Evolutionary conservation across 2,888 invertebrate genomes (phyloP).

Genomic region (Pheosia tremula): DNA sequence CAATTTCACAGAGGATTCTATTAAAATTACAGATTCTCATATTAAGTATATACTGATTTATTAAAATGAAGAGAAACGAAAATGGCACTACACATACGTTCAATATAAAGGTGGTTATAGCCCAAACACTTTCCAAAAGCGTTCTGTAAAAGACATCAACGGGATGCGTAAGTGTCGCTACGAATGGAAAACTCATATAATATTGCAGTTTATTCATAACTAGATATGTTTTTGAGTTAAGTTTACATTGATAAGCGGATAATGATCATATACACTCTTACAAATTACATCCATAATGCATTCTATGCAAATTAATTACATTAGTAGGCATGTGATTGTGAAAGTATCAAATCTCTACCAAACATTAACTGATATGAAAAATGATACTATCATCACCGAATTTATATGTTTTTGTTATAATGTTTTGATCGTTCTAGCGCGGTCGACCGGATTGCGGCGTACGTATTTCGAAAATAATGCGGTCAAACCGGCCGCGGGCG

Average conservation of each 20-base stretch:
- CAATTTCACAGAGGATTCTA: conserved; percentile 8
- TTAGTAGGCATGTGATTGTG: conserved; percentile 16
- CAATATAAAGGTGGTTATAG: conserved; percentile 62
- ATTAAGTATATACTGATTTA: conserved; percentile 41
- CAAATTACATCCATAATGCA: neutral
- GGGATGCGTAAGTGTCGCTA: conserved; percentile 54
- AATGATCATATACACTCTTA: neutral
- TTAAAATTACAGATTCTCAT: conserved; percentile 34
- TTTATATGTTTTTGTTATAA: conserved; percentile 75
- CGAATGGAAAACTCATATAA: conserved; percentile 19
- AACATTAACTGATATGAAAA: conserved; percentile 45
- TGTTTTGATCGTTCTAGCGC: conserved; percentile 80
- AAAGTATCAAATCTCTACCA: conserved; percentile 40
- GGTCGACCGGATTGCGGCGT: conserved; percentile 79
- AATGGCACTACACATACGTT: conserved; percentile 55
- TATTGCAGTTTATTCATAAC: neutral
- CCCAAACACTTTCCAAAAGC: conserved; percentile 73
- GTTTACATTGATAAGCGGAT: neutral
- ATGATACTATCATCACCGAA: conserved; percentile 54
- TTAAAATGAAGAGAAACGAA: conserved; percentile 58
- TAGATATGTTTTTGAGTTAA: neutral
- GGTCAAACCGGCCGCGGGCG: conserved; percentile 82
- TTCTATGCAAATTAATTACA: neutral
- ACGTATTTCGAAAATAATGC: conserved; percentile 84
- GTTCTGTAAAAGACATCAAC: conserved; percentile 81